Evolutionary conservation across 2,888 invertebrate species (phyloP).

Genomic region (Sturmia bella): DNA sequence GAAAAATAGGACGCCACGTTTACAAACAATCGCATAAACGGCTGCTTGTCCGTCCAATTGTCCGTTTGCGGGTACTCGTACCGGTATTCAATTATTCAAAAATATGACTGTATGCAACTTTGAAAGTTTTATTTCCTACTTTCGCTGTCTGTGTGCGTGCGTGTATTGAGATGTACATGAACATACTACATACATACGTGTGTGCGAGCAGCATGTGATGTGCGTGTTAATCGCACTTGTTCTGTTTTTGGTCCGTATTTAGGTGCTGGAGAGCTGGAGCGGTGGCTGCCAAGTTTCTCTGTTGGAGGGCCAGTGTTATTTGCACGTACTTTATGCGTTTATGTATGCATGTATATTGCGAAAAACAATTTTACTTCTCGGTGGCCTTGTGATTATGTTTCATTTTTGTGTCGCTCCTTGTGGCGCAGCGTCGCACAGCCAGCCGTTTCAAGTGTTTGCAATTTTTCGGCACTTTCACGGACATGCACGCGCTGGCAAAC

Average conservation of each 20-base stretch:
- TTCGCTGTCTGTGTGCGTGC: not conserved
- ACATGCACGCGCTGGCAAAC: constrained; percentile 2
- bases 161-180: not conserved
- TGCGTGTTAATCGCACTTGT: constrained; percentile 51
- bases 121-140: constrained; percentile 1
- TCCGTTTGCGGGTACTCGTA: not conserved
- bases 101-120: not conserved
- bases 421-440: not conserved
- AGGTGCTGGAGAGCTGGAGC: not conserved
- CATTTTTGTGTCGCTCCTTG: constrained; percentile 34
- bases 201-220: constrained; percentile 20
- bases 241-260: constrained; percentile 11
- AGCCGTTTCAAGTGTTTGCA: too few species aligned
- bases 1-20: constrained; percentile 44
- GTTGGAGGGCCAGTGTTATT: too few species aligned
- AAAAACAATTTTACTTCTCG: constrained; percentile 65
- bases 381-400: constrained; percentile 54
- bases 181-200: not conserved
- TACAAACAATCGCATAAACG: constrained; percentile 64
- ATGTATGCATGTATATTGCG: too few species aligned
- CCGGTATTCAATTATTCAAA: constrained; percentile 23
- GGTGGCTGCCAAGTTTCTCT: constrained; percentile 5
- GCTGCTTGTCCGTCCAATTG: constrained; percentile 27
- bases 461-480: not conserved
- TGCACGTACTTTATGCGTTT: too few species aligned